Base-by-base conservation (phyloP, 2,113 vertebrate species). In the Lanius ludovicianus region DNA sequence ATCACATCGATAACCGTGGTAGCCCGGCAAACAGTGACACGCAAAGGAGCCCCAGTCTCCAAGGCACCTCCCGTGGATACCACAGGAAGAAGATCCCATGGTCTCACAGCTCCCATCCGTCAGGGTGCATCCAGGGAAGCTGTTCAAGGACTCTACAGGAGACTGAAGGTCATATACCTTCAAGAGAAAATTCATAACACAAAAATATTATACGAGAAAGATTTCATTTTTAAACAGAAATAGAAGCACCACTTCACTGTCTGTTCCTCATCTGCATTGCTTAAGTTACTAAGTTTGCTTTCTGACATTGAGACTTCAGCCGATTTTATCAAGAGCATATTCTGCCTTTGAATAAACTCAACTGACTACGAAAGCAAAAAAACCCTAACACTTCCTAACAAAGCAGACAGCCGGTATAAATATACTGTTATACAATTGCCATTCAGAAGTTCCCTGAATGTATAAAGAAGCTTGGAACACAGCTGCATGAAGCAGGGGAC, bases 21-120 rank as follows among this genome's bases (percentile, higher is more conserved):
- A 98, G n/a, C 98, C 98, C 0, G 98, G 97, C 75, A 98, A 86
- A 68, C 99, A 99, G 73, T 98, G 98, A 96, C 99, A 99, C 42
- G 98, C 98, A 90, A 99, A 98, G 2, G 98, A 98, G 81, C 97
- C 98, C 98, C 98, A 98, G 80, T 99, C 98, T 35, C 98, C 98
- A 12, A 98, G 98, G 89, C 99, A 99, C 75, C 96, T 97, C 22
- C 98, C 98, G 1, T 97, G 98, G 84, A 83, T 70, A 27, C 99
- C 99, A 35, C 99, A 99, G 68, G 98, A 98, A 11, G 98, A 98
- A 17, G 97, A 98, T 14, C 98, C 98, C 98, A 98, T 97, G 96
- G 98, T 98, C 93, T 98, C 98, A 96, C 99, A 99, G 97, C 98
- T 98, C 92, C 98, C 97, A 64, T 99, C 98, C 0, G 98, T 99